These are phyloP conservation scores for Macrosiphum euphorbiae DNA, from an alignment of 2,888 invertebrate species.

Conservation along the genomic window DNA sequence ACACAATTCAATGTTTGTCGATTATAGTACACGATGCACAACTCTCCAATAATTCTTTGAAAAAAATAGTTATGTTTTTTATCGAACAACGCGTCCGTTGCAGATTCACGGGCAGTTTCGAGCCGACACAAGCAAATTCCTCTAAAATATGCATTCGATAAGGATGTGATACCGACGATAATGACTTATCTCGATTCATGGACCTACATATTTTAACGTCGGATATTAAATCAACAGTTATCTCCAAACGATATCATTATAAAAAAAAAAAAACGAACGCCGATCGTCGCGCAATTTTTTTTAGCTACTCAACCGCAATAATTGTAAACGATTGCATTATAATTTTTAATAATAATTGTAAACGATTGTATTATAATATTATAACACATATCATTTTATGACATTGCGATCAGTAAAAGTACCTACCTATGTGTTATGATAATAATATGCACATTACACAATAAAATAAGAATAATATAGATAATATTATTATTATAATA, in stretches of 20 bases:
- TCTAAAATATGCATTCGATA: not conserved
- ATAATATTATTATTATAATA: not conserved
- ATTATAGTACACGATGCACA: not conserved
- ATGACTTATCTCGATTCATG: not conserved
- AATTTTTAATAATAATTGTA: not conserved
- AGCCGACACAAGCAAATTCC: not conserved
- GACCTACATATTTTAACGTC: not conserved
- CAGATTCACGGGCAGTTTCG: not conserved
- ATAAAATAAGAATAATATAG: not conserved
- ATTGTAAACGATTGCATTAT: not conserved
- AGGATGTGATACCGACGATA: not conserved
- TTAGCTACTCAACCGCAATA: not conserved
- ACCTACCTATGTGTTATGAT: not conserved
- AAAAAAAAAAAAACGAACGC: not conserved
- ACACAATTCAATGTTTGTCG: not conserved
- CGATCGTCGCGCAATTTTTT: not conserved
- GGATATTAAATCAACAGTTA: not conserved
- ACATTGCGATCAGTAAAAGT: not conserved
- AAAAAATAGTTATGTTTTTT: not conserved
- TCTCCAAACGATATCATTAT: not conserved
- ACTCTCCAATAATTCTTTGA: not conserved
- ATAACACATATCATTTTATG: not conserved
- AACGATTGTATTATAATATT: not conserved
- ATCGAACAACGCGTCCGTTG: not conserved
- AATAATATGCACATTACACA: not conserved